Base-by-base conservation (phyloP, 37 sponge, comb jelly and placozoan genomes). In the Theonella swinhoei region DNA sequence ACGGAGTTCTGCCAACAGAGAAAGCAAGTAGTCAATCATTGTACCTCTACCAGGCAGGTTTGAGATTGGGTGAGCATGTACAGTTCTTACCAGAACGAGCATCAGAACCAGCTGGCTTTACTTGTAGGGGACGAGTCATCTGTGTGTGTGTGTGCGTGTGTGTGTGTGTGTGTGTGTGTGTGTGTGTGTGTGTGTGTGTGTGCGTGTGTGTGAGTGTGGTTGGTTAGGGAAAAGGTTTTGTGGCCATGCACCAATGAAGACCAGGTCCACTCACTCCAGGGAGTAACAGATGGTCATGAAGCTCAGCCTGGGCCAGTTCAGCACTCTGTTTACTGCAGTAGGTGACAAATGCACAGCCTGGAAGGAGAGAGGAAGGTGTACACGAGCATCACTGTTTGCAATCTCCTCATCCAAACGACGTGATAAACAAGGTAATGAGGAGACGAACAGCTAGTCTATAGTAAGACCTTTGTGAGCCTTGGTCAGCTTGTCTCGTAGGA, bases 331-430 rank as follows among this genome's bases (percentile, higher is more conserved):
- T 79, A 30, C 74, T 79, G 62, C 78, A 86, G 86, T 77, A 99
- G 42, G 99, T 99, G 25, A 99, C 95, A 89, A 99, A 99, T 8
- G 97, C 97, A 92, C 99, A 99, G 31, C 99, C 98, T 98, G 64
- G 4, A 83, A 22, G 74, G 8, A 22, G n/a, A 71, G 7, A 71
- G 37, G 23, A n/a, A n/a, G n/a, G n/a, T n/a, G n/a, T n/a, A n/a
- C n/a, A n/a, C n/a, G n/a, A n/a, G n/a, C n/a, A n/a, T n/a, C n/a
- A n/a, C n/a, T n/a, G n/a, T n/a, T n/a, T n/a, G n/a, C n/a, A n/a
- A n/a, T n/a, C n/a, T n/a, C 29, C 7, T 23, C 30, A 26, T n/a
- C n/a, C 66, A 7, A 65, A 65, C 66, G 30, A 26, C 24, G 24
- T 26, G 29, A 4, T 26, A 65, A 65, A 23, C 25, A 65, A 11